Percentiles rank a stretch among this genome's conserved stretches.
phyloP scores from a whole-genome alignment of 2,113 vertebrate genomes.

The Nettapus auritus region DNA sequence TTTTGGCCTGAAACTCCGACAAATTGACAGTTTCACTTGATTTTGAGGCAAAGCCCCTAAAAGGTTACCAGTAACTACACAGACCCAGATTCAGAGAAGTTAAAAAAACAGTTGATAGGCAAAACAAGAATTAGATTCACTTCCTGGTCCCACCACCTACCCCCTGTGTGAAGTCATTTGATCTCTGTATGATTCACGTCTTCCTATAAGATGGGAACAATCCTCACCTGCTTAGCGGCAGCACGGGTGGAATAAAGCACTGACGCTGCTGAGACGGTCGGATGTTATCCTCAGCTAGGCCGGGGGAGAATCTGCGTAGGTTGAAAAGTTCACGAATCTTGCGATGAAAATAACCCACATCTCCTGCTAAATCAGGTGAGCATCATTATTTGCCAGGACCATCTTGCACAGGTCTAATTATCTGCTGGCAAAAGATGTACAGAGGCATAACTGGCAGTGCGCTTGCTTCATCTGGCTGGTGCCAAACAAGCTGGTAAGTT shows the following conservation, averaged over 20 bases:
- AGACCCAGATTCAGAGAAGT: background rate
- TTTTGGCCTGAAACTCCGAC: background rate
- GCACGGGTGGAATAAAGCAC: background rate
- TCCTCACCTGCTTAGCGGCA: background rate
- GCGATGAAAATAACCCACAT: too few relatives aligned
- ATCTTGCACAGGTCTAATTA: background rate
- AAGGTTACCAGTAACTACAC: background rate
- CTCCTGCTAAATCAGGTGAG: background rate
- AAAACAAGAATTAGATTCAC: background rate
- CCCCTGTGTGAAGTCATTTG: background rate
- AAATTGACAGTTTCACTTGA: background rate
- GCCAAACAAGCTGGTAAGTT: conserved; percentile 10
- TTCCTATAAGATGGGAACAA: background rate
- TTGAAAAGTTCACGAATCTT: background rate
- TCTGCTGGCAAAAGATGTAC: background rate
- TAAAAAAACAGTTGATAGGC: background rate
- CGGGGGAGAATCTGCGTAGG: background rate
- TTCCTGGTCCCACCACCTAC: background rate
- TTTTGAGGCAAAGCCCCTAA: background rate
- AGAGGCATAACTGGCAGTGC: background rate
- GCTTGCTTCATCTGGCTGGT: background rate
- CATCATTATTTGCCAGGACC: background rate
- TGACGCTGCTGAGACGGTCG: background rate
- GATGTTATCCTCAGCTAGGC: background rate
- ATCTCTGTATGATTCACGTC: background rate